phyloP scores from a whole-genome alignment of 2,113 vertebrate species.

The Dinomys branickii region DNA sequence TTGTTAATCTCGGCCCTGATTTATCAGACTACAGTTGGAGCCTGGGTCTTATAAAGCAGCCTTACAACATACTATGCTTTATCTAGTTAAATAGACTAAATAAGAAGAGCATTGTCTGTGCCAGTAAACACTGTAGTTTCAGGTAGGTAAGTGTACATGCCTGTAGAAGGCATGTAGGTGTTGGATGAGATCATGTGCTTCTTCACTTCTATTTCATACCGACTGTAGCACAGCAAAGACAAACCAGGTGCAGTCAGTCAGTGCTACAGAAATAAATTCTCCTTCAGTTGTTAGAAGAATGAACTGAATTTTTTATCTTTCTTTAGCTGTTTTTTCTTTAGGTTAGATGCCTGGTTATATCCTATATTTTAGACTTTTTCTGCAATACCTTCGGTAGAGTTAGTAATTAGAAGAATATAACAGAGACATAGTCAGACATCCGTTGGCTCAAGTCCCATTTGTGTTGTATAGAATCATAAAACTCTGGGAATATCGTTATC shows the following conservation, averaged over 20 bases:
- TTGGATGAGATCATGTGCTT: background rate
- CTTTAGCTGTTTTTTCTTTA: background rate
- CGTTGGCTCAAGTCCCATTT: background rate
- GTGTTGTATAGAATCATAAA: background rate
- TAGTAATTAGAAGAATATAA: background rate
- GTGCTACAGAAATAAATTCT: background rate
- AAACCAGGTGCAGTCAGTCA: background rate
- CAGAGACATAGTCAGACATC: background rate
- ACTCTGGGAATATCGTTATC: background rate
- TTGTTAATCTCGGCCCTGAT: background rate
- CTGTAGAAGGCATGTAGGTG: background rate
- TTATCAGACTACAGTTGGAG: background rate
- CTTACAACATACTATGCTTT: background rate
- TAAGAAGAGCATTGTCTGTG: background rate
- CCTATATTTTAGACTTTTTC: background rate
- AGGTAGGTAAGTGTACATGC: rapidly evolving
- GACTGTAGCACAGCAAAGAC: background rate
- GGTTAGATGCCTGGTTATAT: background rate
- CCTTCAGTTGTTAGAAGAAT: background rate
- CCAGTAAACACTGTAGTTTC: background rate
- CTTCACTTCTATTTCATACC: background rate
- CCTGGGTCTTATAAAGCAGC: background rate
- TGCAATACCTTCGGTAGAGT: background rate
- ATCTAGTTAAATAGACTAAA: background rate
- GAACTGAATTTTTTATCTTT: background rate